These are phyloP conservation scores for Pogonocichla stellata DNA, from an alignment of 2,113 vertebrate species.

Conservation along the genomic window DNA sequence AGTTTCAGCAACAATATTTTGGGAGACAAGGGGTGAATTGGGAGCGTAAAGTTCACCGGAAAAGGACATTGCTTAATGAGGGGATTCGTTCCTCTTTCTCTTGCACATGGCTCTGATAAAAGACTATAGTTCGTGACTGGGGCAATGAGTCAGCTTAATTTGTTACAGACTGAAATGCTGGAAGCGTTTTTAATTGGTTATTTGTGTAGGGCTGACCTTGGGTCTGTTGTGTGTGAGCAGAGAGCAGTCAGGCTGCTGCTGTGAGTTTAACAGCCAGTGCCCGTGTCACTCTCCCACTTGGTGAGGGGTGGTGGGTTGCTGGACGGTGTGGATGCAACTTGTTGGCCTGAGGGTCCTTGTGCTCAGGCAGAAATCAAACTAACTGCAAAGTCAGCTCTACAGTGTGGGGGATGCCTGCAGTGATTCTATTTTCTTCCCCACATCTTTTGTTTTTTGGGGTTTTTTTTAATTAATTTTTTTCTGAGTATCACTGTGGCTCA, in stretches of 20 bases:
- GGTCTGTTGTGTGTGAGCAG: background rate
- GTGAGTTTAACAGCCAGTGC: background rate
- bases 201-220: background rate
- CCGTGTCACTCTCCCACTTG: background rate
- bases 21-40: background rate
- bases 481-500: background rate
- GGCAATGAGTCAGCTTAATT: constrained; percentile 51
- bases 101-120: background rate
- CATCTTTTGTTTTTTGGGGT: background rate
- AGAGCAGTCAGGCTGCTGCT: background rate
- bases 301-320: background rate
- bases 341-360: background rate
- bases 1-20: constrained; percentile 50
- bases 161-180: background rate
- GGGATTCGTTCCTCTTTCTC: background rate
- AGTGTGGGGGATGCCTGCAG: background rate
- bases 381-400: background rate
- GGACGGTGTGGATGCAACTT: background rate
- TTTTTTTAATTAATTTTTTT: background rate
- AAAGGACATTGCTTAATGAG: background rate
- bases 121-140: background rate
- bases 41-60: background rate
- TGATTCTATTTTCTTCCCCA: background rate
- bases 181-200: background rate
- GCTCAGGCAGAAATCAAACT: background rate